Base-by-base conservation (phyloP, 2,113 vertebrate genomes). In the Acanthisitta chloris region DNA sequence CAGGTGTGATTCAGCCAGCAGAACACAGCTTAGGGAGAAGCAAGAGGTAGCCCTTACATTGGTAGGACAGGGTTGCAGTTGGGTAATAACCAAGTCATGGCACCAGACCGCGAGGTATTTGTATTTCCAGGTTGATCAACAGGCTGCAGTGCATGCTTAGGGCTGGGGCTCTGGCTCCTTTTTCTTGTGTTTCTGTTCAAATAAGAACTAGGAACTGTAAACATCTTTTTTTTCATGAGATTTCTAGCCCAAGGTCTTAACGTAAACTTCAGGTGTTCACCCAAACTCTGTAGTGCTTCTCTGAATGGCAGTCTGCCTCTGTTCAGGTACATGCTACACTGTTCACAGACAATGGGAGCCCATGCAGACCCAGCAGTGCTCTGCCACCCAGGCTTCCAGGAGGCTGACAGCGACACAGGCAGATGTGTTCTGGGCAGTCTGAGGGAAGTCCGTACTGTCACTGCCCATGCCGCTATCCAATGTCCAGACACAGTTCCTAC, bases 341-440 rank as follows among this genome's bases (percentile, higher is more conserved):
- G 2, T n/a, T 52, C 51, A 28, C 1, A 6, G 26, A 21, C 48
- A 72, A 34, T 0, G 0, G 17, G 7, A 89, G 40, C 48, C 43
- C 16, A 2, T 9, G 26, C 5, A 76, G 69, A 57, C 54, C 28
- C 49, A 43, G 4, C 2, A 4, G 21, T 34, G 46, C 65, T 81
- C 28, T 69, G 59, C 49, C 73, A 33, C 57, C 58, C 58, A 26
- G 78, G 59, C 54, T 77, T 40, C 0, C 0, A 33, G 58, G 28
- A 79, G 49, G 40, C 28, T 1, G 0, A 48, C 28, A 66, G n/a
- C 3, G 2, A 42, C 1, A 3, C 9, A 8, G 69, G 69, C 5
- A 4, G 54, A 52, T 28, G 40, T 1, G 4, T 31, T 45, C 51
- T 64, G 55, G 40, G 48, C 42, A 6, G 28, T 28, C 52, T 33